A percentile compares a stretch with the other conserved stretches of the same genome.
Conservation (phyloP, 2,797 vertebrate species). For the Lacerta viridis region DNA sequence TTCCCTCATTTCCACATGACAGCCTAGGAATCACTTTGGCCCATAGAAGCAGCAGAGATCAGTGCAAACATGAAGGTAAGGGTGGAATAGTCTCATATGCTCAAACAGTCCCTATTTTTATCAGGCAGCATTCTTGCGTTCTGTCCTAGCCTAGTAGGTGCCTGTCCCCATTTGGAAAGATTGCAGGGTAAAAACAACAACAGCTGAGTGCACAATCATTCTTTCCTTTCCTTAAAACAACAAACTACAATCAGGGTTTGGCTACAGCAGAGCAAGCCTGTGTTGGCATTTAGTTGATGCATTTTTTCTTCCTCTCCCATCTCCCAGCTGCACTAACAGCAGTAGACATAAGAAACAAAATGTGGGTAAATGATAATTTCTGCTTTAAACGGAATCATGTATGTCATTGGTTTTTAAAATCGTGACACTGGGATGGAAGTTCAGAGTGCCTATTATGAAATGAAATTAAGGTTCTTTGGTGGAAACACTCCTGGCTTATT, state of each 20-base stretch:
- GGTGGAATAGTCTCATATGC: background rate
- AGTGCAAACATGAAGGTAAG: background rate
- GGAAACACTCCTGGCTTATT: background rate
- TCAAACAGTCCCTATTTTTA: background rate
- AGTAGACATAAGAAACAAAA: background rate
- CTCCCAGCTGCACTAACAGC: background rate
- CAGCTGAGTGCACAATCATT: background rate
- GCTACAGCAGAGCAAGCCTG: too few relatives aligned
- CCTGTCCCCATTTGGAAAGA: background rate
- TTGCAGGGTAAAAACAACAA: background rate
- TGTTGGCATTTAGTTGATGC: background rate
- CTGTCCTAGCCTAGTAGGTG: background rate
- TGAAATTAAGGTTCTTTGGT: slow-evolving; percentile 48
- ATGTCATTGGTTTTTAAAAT: background rate
- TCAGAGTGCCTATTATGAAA: background rate
- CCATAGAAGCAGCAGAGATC: background rate
- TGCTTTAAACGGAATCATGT: background rate
- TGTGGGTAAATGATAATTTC: background rate
- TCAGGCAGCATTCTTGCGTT: background rate
- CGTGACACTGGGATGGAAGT: background rate
- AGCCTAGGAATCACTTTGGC: background rate
- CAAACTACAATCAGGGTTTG: too few relatives aligned
- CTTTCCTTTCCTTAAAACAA: background rate
- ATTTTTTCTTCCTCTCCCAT: too few relatives aligned
- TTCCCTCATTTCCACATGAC: background rate